Conservation (phyloP, 2,113 vertebrate genomes). For the Cebus imitator region DNA sequence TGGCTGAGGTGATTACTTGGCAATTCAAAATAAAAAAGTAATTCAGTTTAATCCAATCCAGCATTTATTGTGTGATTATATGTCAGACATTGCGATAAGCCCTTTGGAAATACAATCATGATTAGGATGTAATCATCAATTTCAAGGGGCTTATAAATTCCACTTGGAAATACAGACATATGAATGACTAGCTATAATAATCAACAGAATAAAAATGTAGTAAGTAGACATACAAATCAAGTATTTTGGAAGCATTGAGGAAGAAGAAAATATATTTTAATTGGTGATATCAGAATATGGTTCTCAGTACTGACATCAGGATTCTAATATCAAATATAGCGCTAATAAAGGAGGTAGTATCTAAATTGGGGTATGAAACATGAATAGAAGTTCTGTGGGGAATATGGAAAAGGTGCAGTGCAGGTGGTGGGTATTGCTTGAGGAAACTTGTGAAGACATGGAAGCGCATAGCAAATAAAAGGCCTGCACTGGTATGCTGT, state of each 20-base stretch:
- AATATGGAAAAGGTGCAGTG: background rate
- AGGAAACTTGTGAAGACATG: background rate
- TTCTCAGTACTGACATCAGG: background rate
- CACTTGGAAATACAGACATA: background rate
- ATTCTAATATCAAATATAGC: background rate
- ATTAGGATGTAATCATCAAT: background rate
- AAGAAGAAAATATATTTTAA: background rate
- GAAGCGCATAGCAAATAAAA: background rate
- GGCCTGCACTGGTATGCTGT: background rate
- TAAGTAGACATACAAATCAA: background rate
- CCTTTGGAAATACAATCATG: background rate
- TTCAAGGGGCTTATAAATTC: background rate
- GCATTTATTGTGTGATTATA: background rate
- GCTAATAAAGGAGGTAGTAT: background rate
- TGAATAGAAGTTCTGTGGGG: background rate
- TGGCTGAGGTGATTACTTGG: background rate
- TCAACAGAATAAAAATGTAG: background rate
- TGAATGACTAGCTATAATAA: background rate
- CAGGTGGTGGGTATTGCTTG: background rate
- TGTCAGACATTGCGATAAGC: background rate
- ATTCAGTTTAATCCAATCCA: background rate
- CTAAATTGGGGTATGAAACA: background rate
- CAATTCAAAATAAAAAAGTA: background rate
- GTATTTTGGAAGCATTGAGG: background rate
- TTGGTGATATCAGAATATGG: background rate